A percentile compares a stretch with the other conserved stretches of the same genome.
Conservation (phyloP, 2,113 vertebrate species). For the Empidonax alnorum region DNA sequence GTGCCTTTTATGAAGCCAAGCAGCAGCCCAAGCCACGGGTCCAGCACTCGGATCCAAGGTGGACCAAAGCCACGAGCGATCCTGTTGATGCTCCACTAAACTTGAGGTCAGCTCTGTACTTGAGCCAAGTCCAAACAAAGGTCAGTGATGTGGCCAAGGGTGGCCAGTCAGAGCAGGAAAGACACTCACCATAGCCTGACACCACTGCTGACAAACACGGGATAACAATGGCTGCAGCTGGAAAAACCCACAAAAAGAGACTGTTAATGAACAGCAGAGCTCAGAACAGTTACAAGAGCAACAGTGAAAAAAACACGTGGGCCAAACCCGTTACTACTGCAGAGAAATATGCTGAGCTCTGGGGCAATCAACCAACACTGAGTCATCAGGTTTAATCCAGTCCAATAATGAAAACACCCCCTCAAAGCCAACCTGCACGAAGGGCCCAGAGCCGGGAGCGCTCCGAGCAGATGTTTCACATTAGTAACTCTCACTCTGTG, state of each 20-base stretch:
- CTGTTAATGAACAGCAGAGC: background rate
- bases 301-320: background rate
- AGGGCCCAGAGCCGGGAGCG: background rate
- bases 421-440: background rate
- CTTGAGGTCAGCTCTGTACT: background rate
- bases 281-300: background rate
- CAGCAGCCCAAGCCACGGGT: background rate
- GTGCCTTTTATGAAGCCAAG: background rate
- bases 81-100: background rate
- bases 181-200: constrained; percentile 86
- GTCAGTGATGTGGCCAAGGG: background rate
- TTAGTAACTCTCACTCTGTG: background rate
- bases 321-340: background rate
- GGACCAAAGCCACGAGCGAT: accelerated
- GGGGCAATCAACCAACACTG: background rate
- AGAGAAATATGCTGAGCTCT: background rate
- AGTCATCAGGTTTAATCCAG: background rate
- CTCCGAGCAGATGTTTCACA: background rate
- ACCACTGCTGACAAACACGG: constrained; percentile 92
- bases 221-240: constrained; percentile 93
- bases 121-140: background rate
- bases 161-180: background rate
- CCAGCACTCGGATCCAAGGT: accelerated
- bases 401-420: background rate
- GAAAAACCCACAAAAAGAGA: constrained; percentile 14